These are phyloP conservation scores for Butorides virescens DNA, from an alignment of 2,113 vertebrate species.

Conservation along the genomic window DNA sequence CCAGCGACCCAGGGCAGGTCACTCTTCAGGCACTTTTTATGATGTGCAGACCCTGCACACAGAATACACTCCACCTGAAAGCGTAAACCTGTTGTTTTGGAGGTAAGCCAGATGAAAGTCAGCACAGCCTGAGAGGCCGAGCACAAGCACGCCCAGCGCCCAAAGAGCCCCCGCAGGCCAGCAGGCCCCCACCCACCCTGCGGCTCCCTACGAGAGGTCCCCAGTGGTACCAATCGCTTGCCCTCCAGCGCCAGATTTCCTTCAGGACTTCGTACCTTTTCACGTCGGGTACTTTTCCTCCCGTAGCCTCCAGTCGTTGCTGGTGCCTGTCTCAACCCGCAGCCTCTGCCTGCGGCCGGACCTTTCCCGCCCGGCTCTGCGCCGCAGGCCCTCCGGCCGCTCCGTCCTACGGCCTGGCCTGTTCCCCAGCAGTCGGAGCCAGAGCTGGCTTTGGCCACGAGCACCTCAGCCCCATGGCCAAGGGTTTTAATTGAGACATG, in stretches of 20 bases:
- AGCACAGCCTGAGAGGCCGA: not conserved
- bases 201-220: not conserved
- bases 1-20: rapidly evolving
- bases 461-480: not conserved
- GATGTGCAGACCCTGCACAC: not conserved
- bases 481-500: not conserved
- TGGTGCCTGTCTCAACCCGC: not conserved
- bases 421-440: not conserved
- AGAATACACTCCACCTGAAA: not conserved
- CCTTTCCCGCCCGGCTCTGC: rapidly evolving
- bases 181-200: not conserved
- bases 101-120: not conserved
- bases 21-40: not conserved
- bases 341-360: not conserved
- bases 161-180: not conserved
- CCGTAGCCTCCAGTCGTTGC: not conserved
- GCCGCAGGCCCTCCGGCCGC: not conserved
- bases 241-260: not conserved
- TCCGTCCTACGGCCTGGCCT: not conserved
- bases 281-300: not conserved
- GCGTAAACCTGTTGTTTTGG: not conserved
- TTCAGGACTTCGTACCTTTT: not conserved
- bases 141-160: rapidly evolving
- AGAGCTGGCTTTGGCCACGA: not conserved
- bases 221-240: not conserved